These are phyloP conservation scores for Aphis craccivora DNA, from an alignment of 1,140 invertebrate genomes.

Conservation along the genomic window DNA sequence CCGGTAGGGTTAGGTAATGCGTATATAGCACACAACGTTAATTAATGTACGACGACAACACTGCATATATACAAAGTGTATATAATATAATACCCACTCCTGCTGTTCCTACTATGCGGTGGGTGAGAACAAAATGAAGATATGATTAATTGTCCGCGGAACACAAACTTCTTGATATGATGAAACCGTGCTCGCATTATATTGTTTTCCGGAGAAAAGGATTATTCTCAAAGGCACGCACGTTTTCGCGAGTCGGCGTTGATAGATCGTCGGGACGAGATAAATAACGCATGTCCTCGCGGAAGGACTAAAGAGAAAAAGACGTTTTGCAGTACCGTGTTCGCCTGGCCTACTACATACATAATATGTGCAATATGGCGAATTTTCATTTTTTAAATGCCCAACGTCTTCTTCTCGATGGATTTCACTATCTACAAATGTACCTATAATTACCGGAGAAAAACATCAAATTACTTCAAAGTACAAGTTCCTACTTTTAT, in stretches of 20 bases:
- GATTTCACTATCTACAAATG: not conserved
- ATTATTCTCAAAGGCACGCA: conserved; percentile 54
- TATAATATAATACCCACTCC: not conserved
- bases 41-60: conserved; percentile 57
- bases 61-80: not conserved
- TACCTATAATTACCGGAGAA: not conserved
- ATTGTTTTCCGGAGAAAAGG: conserved; percentile 55
- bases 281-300: conserved; percentile 39
- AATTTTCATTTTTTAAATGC: not conserved
- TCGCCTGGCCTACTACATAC: not conserved
- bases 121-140: conserved; percentile 53
- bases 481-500: not conserved
- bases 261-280: conserved; percentile 51
- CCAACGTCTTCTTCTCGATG: not conserved
- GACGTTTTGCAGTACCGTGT: not conserved
- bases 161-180: conserved; percentile 54
- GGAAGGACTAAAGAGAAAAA: not conserved
- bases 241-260: not conserved
- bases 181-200: conserved; percentile 6
- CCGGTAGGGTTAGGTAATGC: not conserved
- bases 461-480: not conserved
- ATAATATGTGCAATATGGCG: not conserved
- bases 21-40: conserved; percentile 41
- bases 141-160: conserved; percentile 52
- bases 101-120: not conserved